These are phyloP conservation scores for Eucriotettix oculatus DNA, from an alignment of 2,888 invertebrate genomes.

Conservation along the genomic window DNA sequence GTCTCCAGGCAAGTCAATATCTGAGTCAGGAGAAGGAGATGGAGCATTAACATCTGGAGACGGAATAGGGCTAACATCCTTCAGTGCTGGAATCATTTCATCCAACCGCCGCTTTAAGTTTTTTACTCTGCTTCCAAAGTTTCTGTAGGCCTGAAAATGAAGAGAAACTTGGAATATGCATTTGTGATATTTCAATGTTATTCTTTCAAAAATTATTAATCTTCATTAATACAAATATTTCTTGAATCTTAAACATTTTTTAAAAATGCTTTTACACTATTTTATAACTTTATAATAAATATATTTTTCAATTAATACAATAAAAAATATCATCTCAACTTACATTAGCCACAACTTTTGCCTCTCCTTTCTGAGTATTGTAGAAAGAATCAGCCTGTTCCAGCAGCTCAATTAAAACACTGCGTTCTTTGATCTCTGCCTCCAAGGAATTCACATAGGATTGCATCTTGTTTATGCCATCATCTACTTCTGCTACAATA, in stretches of 20 bases:
- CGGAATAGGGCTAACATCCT: conserved; percentile 43
- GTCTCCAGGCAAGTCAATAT: conserved; percentile 54
- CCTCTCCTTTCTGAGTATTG: conserved; percentile 80
- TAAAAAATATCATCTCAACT: conserved; percentile 26
- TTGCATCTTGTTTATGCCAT: conserved; percentile 62
- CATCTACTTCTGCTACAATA: conserved; percentile 72
- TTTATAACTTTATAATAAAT: too few species aligned
- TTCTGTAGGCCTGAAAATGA: conserved; percentile 71
- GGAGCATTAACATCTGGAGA: conserved; percentile 47
- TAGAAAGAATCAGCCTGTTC: conserved; percentile 75
- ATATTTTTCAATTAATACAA: neutral
- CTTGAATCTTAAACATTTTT: neutral
- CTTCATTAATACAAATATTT: neutral
- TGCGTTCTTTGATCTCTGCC: conserved; percentile 66
- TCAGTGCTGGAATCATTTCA: conserved; percentile 56
- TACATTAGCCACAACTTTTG: conserved; percentile 89
- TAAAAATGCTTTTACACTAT: neutral
- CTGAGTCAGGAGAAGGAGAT: conserved; percentile 69
- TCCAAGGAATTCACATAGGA: conserved; percentile 65
- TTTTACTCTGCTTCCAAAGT: conserved; percentile 78
- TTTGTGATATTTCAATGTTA: too few species aligned
- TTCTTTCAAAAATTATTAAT: too few species aligned
- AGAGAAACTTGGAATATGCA: too few species aligned
- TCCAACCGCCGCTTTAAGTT: conserved; percentile 71
- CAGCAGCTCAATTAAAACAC: conserved; percentile 56